These are phyloP conservation scores for Lepidocyrtinus sp. DNA, from an alignment of 2,888 invertebrate genomes.

Conservation along the genomic window DNA sequence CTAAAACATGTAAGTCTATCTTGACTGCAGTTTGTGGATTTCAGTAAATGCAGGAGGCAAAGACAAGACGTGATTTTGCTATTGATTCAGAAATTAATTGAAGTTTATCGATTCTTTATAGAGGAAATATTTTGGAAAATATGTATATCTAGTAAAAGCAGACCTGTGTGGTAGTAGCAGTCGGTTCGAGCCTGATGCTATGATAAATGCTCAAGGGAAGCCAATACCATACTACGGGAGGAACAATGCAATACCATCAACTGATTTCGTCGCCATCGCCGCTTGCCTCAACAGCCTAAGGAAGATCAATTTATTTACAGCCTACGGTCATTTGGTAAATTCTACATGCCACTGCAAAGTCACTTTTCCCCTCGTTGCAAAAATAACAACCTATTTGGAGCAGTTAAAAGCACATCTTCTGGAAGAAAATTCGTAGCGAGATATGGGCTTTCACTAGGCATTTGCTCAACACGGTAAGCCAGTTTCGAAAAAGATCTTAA, in stretches of 20 bases:
- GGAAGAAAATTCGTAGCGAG: not conserved
- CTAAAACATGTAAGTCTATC: too few species aligned
- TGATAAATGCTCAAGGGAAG: too few species aligned
- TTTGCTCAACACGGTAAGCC: not conserved
- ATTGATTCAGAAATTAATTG: constrained; percentile 57
- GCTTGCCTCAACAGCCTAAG: constrained; percentile 56
- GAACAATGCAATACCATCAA: constrained; percentile 38
- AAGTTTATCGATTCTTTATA: constrained; percentile 54
- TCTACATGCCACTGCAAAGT: too few species aligned
- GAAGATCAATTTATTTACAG: constrained; percentile 23
- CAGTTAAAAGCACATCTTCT: not conserved
- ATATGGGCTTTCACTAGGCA: not conserved
- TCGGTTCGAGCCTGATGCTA: too few species aligned
- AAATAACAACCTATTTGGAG: too few species aligned
- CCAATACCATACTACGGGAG: not conserved
- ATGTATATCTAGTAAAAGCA: too few species aligned
- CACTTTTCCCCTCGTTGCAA: too few species aligned
- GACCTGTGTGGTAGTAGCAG: too few species aligned
- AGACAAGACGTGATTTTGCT: not conserved
- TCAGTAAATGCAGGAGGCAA: too few species aligned
- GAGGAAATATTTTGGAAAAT: too few species aligned
- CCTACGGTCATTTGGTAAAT: not conserved
- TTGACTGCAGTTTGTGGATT: too few species aligned
- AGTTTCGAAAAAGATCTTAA: constrained; percentile 45
- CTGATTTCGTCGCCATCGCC: constrained; percentile 55